Evolutionary conservation across 2,113 vertebrate species (phyloP).

Genomic region (Mastomys natalensis): DNA sequence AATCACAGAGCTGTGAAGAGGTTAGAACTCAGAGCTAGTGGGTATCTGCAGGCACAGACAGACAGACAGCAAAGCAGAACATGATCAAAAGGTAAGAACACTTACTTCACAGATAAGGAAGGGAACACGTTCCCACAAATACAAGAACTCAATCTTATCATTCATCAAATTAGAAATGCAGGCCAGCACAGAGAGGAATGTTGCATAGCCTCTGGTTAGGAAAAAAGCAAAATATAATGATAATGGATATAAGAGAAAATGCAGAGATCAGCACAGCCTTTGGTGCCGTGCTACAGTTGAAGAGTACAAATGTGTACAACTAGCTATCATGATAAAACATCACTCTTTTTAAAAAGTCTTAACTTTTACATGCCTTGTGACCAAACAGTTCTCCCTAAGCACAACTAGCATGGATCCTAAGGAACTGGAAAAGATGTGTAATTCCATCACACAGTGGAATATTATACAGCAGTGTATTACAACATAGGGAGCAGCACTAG

Average conservation of each 20-base stretch:
- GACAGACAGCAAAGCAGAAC: neutral
- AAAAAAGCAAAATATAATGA: constrained; percentile 46
- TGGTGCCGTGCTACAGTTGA: neutral
- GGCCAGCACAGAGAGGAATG: constrained; percentile 23
- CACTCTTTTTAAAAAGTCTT: neutral
- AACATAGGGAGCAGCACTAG: neutral
- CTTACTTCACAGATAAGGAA: constrained; percentile 51
- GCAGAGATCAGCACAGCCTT: neutral
- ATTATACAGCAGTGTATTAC: neutral
- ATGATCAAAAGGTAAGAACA: constrained; percentile 1
- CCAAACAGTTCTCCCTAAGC: neutral
- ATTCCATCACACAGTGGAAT: neutral
- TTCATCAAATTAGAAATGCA: constrained; percentile 34
- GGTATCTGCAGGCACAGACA: neutral
- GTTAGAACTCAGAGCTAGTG: neutral
- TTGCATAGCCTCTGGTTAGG: constrained; percentile 9
- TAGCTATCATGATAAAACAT: constrained; percentile 9
- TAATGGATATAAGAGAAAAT: neutral
- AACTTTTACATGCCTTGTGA: neutral
- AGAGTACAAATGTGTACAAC: neutral
- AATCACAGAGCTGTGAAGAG: constrained; percentile 13
- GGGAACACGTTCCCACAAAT: neutral
- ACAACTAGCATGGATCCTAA: neutral
- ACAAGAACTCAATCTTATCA: constrained; percentile 14
- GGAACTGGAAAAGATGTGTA: neutral